Base-by-base conservation (phyloP, 2,113 vertebrate species). In the Erpornis zantholeuca region DNA sequence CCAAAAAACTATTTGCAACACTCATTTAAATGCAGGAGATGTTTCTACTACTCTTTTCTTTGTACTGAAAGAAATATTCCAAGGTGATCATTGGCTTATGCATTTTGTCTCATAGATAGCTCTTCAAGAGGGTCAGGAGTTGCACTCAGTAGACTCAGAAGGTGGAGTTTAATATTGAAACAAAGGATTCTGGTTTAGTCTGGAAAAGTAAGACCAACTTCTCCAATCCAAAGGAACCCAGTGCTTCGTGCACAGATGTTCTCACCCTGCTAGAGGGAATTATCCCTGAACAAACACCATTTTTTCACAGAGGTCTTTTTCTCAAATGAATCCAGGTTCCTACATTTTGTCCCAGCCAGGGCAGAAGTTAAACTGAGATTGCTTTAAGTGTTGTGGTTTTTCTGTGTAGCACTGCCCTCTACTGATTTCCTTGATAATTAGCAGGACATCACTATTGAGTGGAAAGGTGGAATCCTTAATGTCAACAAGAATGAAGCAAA, bases 341-440 rank as follows among this genome's bases (percentile, higher is more conserved):
- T 16, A 2, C 10, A 33, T 53, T 91, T 79, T 56, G 22, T 44
- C 36, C 50, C 7, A 59, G 19, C 2, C 68, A n/a, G 9, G 8
- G 25, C 20, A 72, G 53, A 64, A 56, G 5, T 45, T 40, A 40
- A 49, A 22, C 13, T 9, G 33, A 54, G 12, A 5, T 4, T 10
- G 33, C 21, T 64, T 36, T 11, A 66, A 65, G 44, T 5, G 5
- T 11, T 11, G 31, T 29, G 15, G 56, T 90, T 94, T 42, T 86
- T 89, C 83, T 92, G 36, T 81, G 36, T 82, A 63, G 92, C 27
- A 50, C 93, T 91, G 84, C 93, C 93, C 95, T 89, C 89, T 96
- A 82, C 92, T 89, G 92, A 83, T 80, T 88, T 69, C 12, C 28
- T 82, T 33, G 29, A 29, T 61, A 83, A 60, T 81, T 75, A 86